phyloP scores from a whole-genome alignment of 35 echinoderm and acorn worm genomes.

The Lytechinus variegatus region DNA sequence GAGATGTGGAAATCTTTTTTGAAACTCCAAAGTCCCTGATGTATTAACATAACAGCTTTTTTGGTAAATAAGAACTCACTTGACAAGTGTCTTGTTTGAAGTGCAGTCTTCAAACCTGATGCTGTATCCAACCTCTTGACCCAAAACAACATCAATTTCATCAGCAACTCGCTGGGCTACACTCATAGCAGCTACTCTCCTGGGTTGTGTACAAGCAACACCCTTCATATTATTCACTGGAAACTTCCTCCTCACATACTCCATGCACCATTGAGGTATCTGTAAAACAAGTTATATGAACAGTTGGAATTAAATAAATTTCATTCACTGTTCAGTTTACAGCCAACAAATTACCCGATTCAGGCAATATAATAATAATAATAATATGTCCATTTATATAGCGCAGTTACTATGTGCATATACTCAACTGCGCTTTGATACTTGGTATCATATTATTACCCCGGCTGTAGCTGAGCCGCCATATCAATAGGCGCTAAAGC shows the following conservation, averaged over 20 bases:
- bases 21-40: no score
- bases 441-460: no score
- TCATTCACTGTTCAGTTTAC: no score
- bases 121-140: constrained; percentile 94
- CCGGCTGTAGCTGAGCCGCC: no score
- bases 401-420: no score
- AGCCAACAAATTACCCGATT: no score
- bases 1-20: no score
- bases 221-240: constrained; percentile 76
- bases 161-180: constrained; percentile 96
- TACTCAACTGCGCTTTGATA: no score
- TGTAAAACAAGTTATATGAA: constrained; percentile 12
- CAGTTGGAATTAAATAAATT: neutral
- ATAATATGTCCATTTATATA: no score
- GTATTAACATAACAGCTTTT: no score
- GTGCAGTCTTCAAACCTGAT: constrained; percentile 99
- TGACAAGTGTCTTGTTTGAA: constrained; percentile 78
- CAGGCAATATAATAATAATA: no score
- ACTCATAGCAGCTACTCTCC: constrained; percentile 98
- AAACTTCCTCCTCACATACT: constrained; percentile 84
- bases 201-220: constrained; percentile 96
- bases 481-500: no score
- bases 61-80: constrained; percentile 62
- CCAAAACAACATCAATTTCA: constrained; percentile 89
- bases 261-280: constrained; percentile 99